Base-by-base conservation (phyloP, 2,797 vertebrate species). In the Sebastes matsubarae region DNA sequence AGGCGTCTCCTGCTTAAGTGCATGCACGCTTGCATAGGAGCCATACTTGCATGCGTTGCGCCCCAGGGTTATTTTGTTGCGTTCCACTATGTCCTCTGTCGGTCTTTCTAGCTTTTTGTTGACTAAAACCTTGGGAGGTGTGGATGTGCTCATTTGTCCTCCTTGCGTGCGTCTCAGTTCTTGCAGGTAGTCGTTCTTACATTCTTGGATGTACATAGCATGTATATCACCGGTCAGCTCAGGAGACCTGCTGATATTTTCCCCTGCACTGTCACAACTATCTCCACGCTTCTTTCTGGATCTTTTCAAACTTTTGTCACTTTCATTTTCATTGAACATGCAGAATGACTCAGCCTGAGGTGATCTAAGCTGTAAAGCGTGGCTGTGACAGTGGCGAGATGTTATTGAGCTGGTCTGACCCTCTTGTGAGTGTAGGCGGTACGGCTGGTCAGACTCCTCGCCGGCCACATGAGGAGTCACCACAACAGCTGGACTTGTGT, bases 51-150 rank as follows among this genome's bases (percentile, higher is more conserved):
- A 87, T 14, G 69, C 30, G 6, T 52, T 93, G 7, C 95, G 76
- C 0, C 98, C 97, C 86, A 98, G 90, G 20, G 97, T 98, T 73
- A 8, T 65, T 80, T 96, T 98, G 87, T 99, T 99, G 27, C 91
- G 95, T 73, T 96, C 92, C 58, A 98, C 95, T 54, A 97, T 96
- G 87, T 97, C 89, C 46, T 91, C 92, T 34, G 68, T 93, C n/a
- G 29, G 65, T 72, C 69, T 93, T 34, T 75, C 66, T 59, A 32
- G 89, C 46, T 80, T 93, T 36, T 64, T 83, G n/a, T 84, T 81
- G 0, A 61, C 58, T 24, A 38, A 27, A 61, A 69, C 73, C 46
- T 64, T 83, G 8, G 70, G 61, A 65, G 5, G 54, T 16, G 78
- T 74, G 5, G 61, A 64, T 16, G 60, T 66, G 77, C 29, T 85